These are phyloP conservation scores for Mionectes macconnelli DNA, from an alignment of 2,113 vertebrate species.

Conservation along the genomic window DNA sequence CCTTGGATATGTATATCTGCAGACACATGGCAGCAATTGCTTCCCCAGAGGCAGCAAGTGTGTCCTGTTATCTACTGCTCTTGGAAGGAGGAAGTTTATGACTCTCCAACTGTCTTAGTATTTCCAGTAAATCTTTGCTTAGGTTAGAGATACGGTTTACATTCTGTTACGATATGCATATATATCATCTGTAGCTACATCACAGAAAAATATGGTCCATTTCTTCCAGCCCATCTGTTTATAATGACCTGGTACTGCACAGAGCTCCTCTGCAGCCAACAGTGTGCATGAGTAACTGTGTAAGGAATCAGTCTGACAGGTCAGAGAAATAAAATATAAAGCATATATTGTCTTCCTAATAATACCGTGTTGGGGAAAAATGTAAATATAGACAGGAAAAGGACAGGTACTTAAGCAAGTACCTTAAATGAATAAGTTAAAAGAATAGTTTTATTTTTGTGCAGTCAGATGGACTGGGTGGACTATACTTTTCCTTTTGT, in stretches of 20 bases:
- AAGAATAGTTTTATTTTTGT: background rate
- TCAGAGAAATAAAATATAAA: background rate
- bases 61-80: background rate
- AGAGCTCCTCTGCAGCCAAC: background rate
- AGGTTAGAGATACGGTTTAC: background rate
- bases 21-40: background rate
- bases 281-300: background rate
- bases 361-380: background rate
- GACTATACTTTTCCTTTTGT: background rate
- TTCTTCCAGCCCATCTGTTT: background rate
- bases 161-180: accelerated
- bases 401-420: background rate
- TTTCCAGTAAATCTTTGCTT: background rate
- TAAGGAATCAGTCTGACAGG: background rate
- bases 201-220: background rate
- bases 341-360: background rate
- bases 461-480: background rate
- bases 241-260: background rate
- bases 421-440: background rate
- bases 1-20: background rate
- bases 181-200: background rate
- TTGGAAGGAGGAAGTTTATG: background rate
- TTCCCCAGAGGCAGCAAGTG: background rate
- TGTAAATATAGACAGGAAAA: background rate
- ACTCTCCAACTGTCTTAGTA: background rate